A percentile compares a stretch with the other conserved stretches of the same genome.
Conservation (phyloP, 1,140 invertebrate species). For the Sitophilus oryzae region DNA sequence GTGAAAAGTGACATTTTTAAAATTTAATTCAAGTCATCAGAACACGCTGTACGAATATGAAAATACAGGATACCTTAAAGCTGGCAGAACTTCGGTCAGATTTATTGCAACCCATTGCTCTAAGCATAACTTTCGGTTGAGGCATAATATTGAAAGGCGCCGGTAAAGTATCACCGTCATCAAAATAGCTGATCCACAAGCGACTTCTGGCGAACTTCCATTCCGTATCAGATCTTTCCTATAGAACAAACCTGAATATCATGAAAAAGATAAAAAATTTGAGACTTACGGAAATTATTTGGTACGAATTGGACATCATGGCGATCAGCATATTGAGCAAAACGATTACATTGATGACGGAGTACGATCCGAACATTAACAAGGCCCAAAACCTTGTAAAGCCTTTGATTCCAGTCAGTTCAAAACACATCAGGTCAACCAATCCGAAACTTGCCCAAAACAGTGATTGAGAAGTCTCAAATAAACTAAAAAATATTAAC, state of each 20-base stretch:
- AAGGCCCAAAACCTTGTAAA: constrained; percentile 77
- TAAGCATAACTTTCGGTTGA: constrained; percentile 60
- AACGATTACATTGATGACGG: constrained; percentile 80
- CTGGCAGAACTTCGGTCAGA: constrained; percentile 55
- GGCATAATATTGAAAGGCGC: constrained; percentile 81
- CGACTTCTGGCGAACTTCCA: constrained; percentile 89
- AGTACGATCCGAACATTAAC: constrained; percentile 76
- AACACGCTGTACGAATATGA: not conserved
- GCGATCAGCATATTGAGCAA: constrained; percentile 81
- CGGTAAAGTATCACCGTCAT: constrained; percentile 78
- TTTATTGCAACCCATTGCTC: constrained; percentile 59
- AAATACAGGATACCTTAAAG: constrained; percentile 51
- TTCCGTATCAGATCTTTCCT: constrained; percentile 38
- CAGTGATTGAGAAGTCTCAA: constrained; percentile 81
- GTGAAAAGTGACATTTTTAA: too few species aligned
- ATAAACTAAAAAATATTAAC: constrained; percentile 70
- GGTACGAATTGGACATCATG: constrained; percentile 88
- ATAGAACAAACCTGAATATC: not conserved
- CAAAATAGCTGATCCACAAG: constrained; percentile 87
- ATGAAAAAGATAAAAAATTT: not conserved
- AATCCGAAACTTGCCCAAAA: constrained; percentile 89
- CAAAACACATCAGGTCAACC: constrained; percentile 73
- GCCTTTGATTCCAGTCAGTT: constrained; percentile 67
- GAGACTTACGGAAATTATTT: constrained; percentile 59
- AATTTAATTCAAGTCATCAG: too few species aligned